Evolutionary conservation across 2,888 invertebrate genomes (phyloP).

Genomic region (Tuberolachnus salignus): DNA sequence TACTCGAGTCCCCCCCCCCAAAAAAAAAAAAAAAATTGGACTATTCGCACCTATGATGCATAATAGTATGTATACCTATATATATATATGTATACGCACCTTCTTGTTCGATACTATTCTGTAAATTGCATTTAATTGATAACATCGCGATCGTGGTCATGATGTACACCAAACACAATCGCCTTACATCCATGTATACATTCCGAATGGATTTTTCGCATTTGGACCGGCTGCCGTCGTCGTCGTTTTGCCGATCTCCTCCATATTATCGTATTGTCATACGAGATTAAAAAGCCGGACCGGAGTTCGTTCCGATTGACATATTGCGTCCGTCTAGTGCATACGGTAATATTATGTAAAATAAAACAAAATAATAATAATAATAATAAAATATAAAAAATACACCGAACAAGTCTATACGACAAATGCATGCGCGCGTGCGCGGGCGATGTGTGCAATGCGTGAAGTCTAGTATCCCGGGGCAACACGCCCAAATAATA

Average conservation of each 20-base stretch:
- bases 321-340: constrained; percentile 28
- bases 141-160: constrained; percentile 2
- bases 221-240: constrained; percentile 26
- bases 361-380: no score
- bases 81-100: no score
- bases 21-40: no score
- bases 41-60: no score
- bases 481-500: constrained; percentile 52
- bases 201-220: constrained; percentile 36
- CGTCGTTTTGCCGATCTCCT: constrained; percentile 24
- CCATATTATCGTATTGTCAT: constrained; percentile 29
- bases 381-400: background rate
- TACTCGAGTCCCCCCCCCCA: no score
- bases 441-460: constrained; percentile 31
- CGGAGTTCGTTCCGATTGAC: constrained; percentile 32
- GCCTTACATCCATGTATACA: constrained; percentile 54
- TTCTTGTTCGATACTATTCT: constrained; percentile 39
- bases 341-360: background rate
- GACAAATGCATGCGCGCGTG: constrained; percentile 7
- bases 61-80: no score
- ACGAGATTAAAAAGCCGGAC: background rate
- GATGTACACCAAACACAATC: constrained; percentile 31
- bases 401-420: background rate
- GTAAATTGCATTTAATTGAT: constrained; percentile 23
- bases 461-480: constrained; percentile 46